Percentiles rank a stretch among this genome's conserved stretches.
Evolutionary conservation across 2,113 vertebrate species (phyloP).

Genomic region (Drymodes brunneopygia): DNA sequence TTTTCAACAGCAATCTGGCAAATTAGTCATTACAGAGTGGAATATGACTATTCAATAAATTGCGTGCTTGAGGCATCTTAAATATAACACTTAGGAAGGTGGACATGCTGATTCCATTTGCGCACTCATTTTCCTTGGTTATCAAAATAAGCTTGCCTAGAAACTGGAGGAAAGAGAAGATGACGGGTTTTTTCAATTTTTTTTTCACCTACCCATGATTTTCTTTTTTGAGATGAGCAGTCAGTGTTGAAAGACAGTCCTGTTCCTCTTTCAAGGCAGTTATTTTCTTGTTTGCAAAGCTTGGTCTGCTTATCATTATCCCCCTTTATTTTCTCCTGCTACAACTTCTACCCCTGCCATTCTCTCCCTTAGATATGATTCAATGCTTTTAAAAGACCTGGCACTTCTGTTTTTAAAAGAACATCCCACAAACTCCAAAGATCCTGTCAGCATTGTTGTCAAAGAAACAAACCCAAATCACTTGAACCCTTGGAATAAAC

Average conservation of each 20-base stretch:
- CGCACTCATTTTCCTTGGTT: neutral
- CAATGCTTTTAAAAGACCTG: neutral
- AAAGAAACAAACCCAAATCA: neutral
- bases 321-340: neutral
- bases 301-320: neutral
- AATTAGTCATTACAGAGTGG: neutral
- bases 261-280: neutral
- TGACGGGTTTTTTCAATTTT: neutral
- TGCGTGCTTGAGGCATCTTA: neutral
- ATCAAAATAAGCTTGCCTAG: neutral
- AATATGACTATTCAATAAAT: neutral
- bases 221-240: neutral
- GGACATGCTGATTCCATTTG: neutral
- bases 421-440: neutral
- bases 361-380: fast-evolving
- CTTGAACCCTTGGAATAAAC: neutral
- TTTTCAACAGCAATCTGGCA: neutral
- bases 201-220: neutral
- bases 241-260: neutral
- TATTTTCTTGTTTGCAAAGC: neutral
- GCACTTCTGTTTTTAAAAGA: neutral
- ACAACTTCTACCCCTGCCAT: neutral
- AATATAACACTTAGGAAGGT: neutral
- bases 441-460: neutral
- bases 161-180: neutral